Base-by-base conservation (phyloP, 1,140 invertebrate genomes). In the Papilio polytes region DNA sequence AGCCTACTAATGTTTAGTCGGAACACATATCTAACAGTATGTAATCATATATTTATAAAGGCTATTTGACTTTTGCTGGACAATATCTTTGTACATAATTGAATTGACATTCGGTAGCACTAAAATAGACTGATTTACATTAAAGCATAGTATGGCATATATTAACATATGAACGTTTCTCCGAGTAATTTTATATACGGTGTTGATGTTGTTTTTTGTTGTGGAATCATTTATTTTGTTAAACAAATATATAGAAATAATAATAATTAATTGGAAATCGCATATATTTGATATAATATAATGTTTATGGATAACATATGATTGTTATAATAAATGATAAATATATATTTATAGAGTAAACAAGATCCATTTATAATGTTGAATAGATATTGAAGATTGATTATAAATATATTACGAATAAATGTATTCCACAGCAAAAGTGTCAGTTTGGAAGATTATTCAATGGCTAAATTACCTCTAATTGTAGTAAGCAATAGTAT, bases 101-200 rank as follows among this genome's bases (percentile, higher is more conserved):
- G 77, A 41, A 78, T 78, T 66, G 77, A 78, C 77, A 78, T 78
- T 78, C 56, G 77, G 56, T 78, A 78, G 77, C 77, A 46, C 53
- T 78, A 78, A 78, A 78, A 78, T 63, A 78, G 77, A 78, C 77
- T 78, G 77, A 78, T 78, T 78, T 78, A 78, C 31, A 63, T 20
- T 78, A 63, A 44, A 22, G 2, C 36, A 26, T 78, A 78, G 77
- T 36, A n/a, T 78, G 56, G 53, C 56, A 46, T 78, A 53, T 78
- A 63, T 78, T 66, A n/a, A 66, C 44, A 78, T 59, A 59, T 66
- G 63, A 66, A 66, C 15, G 26, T 66, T 31, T 26, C 22, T 66
- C 10, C 22, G 15, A 53, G 51, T 26, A 15, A 36, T 63, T 56
- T 36, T 53, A 53, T 56, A n/a, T 56, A 20, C 3, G 53, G 22